These are phyloP conservation scores for Drosophila mettleri DNA, from an alignment of 2,888 invertebrate species.

Conservation along the genomic window DNA sequence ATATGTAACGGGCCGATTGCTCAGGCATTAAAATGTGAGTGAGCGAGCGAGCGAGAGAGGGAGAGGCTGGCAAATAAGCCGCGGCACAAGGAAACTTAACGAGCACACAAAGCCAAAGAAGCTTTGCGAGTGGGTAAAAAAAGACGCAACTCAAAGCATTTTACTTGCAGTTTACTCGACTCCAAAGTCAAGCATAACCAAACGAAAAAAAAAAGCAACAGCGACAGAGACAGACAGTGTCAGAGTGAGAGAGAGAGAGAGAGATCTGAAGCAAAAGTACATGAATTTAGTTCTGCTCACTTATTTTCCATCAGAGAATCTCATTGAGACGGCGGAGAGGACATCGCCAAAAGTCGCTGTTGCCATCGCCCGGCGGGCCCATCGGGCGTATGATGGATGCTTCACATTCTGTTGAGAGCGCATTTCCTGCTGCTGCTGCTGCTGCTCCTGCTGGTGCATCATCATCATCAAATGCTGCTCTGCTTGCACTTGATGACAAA, in stretches of 20 bases:
- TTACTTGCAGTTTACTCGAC: constrained; percentile 64
- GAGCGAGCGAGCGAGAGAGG: not conserved
- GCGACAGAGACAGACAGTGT: not conserved
- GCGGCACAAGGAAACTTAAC: constrained; percentile 56
- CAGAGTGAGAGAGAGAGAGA: not conserved
- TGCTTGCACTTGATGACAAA: constrained; percentile 43
- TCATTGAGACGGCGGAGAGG: constrained; percentile 42
- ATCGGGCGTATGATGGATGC: constrained; percentile 67
- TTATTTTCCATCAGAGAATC: constrained; percentile 60
- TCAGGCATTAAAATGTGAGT: constrained; percentile 52
- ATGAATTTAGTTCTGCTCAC: constrained; percentile 57
- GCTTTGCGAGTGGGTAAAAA: constrained; percentile 25
- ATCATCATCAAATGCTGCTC: constrained; percentile 9
- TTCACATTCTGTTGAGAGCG: constrained; percentile 43
- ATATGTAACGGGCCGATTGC: constrained; percentile 63
- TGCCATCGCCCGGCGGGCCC: constrained; percentile 28
- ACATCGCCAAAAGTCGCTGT: constrained; percentile 54
- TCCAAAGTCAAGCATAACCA: constrained; percentile 53
- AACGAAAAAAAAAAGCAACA: constrained; percentile 6
- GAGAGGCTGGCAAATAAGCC: constrained; percentile 48
- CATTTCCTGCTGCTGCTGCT: constrained; percentile 21
- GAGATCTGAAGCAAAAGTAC: constrained; percentile 17
- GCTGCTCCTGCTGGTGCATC: constrained; percentile 16
- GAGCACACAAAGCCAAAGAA: constrained; percentile 59
- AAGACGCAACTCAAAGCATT: constrained; percentile 47